Percentiles rank a stretch among this genome's conserved stretches.
phyloP scores from a whole-genome alignment of 2,888 invertebrate species.

The Plagodis pulveraria region DNA sequence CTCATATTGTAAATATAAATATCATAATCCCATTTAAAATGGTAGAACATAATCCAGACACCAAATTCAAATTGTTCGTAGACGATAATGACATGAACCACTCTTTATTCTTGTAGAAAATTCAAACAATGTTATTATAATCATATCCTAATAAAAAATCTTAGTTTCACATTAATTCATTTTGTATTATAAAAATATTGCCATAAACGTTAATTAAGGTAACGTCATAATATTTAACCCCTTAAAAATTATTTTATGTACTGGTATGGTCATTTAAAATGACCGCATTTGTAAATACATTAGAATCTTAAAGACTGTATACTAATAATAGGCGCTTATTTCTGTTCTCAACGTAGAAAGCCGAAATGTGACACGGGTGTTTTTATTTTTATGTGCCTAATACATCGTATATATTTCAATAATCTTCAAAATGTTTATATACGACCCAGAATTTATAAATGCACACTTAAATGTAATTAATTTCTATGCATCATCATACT shows the following conservation, averaged over 20 bases:
- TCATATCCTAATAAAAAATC: too few species aligned
- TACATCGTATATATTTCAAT: neutral
- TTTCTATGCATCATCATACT: too few species aligned
- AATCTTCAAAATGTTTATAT: neutral
- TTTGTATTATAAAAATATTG: neutral
- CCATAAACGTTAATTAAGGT: neutral
- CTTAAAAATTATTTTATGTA: conserved; percentile 15
- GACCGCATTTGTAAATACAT: conserved; percentile 72
- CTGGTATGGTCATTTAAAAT: conserved; percentile 67
- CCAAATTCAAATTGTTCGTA: too few species aligned
- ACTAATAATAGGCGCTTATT: conserved; percentile 47
- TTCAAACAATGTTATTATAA: too few species aligned
- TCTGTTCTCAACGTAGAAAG: conserved; percentile 13
- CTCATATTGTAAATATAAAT: too few species aligned
- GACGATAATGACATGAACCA: too few species aligned
- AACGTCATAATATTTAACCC: conserved; percentile 12
- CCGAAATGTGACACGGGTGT: conserved; percentile 36
- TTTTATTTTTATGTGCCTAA: too few species aligned
- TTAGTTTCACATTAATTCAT: neutral
- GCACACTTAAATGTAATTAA: too few species aligned
- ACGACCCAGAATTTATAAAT: too few species aligned
- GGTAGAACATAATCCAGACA: too few species aligned
- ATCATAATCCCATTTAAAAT: too few species aligned
- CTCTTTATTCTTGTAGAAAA: too few species aligned
- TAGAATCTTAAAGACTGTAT: conserved; percentile 83